A percentile compares a stretch with the other conserved stretches of the same genome.
phyloP scores from a whole-genome alignment of 1,140 invertebrate genomes.

The Aphelenchoides avenae region DNA sequence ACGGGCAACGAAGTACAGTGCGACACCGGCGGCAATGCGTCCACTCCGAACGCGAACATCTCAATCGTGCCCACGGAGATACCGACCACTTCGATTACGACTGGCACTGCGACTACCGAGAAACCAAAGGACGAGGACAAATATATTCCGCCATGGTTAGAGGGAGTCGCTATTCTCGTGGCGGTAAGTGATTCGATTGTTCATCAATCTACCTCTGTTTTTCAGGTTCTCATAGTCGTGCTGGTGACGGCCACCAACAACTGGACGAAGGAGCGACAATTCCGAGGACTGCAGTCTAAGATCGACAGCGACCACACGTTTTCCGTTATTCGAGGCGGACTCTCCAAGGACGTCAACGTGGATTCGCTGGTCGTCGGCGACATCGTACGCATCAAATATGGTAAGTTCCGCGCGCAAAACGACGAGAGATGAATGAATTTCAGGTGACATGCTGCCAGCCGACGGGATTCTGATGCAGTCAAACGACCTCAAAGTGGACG shows the following conservation, averaged over 20 bases:
- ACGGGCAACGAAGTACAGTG: no score
- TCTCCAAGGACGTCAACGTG: slow-evolving; percentile 87
- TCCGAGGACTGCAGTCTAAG: slow-evolving; percentile 74
- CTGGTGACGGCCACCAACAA: slow-evolving; percentile 58
- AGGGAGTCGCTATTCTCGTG: slow-evolving; percentile 58
- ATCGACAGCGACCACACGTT: slow-evolving; percentile 99
- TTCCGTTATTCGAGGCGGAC: slow-evolving; percentile 77
- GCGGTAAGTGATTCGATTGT: no score
- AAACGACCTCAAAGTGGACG: slow-evolving; percentile 60
- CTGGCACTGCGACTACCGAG: no score
- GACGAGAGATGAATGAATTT: no score
- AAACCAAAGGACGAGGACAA: slow-evolving; percentile 30
- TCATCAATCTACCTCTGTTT: no score
- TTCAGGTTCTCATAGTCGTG: slow-evolving; percentile 57
- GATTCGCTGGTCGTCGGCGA: slow-evolving; percentile 96
- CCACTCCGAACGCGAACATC: no score
- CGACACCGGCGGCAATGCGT: no score
- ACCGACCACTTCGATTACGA: no score
- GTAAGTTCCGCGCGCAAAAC: no score
- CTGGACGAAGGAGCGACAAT: slow-evolving; percentile 56
- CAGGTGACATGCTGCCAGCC: slow-evolving; percentile 56
- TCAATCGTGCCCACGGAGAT: no score
- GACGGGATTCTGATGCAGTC: slow-evolving; percentile 58
- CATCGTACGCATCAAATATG: slow-evolving; percentile 76
- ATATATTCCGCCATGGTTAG: slow-evolving; percentile 68